A percentile compares a stretch with the other conserved stretches of the same genome.
Conservation (phyloP, 1,140 invertebrate species). For the Berghia stephanieae region DNA sequence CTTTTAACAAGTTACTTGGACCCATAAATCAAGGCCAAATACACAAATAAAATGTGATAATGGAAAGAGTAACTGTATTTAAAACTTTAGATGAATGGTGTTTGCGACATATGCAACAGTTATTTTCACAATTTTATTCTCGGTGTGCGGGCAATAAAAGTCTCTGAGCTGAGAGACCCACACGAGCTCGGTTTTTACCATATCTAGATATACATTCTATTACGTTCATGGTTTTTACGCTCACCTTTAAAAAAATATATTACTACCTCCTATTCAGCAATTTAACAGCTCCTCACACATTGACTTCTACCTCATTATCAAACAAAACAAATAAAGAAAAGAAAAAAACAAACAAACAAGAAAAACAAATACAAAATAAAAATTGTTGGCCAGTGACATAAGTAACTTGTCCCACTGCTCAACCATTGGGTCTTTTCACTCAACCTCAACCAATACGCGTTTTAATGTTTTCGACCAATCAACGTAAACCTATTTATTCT, state of each 20-base stretch:
- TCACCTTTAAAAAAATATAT: no score
- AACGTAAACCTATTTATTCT: not conserved
- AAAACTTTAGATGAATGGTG: not conserved
- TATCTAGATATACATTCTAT: no score
- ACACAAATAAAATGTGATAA: not conserved
- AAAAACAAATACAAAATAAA: not conserved
- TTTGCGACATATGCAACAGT: not conserved
- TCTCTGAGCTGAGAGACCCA: no score
- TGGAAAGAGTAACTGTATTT: not conserved
- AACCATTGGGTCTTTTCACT: no score
- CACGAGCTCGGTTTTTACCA: no score
- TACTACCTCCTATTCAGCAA: no score
- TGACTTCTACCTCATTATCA: no score
- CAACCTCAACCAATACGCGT: not conserved
- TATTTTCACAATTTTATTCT: no score
- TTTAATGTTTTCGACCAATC: not conserved
- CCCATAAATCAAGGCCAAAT: not conserved
- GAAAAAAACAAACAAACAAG: not conserved
- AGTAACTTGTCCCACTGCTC: not conserved
- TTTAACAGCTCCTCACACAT: no score
- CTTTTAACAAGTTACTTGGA: not conserved
- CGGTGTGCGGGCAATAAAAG: no score
- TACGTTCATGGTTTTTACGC: no score
- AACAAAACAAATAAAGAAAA: no score
- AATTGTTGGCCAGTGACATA: not conserved